A percentile compares a stretch with the other conserved stretches of the same genome.
These are phyloP conservation scores for Drosophila atripex DNA, from an alignment of 2,888 invertebrate species.

Conservation along the genomic window DNA sequence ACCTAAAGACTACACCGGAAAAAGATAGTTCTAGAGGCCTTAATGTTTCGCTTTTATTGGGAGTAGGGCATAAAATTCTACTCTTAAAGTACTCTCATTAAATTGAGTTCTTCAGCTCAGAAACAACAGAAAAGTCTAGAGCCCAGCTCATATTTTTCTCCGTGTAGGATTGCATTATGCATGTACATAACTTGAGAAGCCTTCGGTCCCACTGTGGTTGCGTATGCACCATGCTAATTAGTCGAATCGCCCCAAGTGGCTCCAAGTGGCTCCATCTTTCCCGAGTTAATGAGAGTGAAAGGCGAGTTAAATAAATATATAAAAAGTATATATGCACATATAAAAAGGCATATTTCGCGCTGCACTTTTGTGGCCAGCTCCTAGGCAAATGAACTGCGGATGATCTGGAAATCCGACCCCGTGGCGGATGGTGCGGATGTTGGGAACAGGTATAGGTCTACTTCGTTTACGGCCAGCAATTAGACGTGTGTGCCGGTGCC, in stretches of 20 bases:
- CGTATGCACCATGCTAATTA: slow-evolving; percentile 67
- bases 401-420: slow-evolving; percentile 25
- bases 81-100: no score
- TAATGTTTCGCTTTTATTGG: no score
- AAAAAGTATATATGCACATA: slow-evolving; percentile 2
- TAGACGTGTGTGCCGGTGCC: slow-evolving; percentile 13
- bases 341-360: slow-evolving; percentile 4
- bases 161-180: slow-evolving; percentile 65
- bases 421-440: slow-evolving; percentile 15
- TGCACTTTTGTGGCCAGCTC: slow-evolving; percentile 1
- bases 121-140: neutral
- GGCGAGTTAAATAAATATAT: slow-evolving; percentile 49
- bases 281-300: slow-evolving; percentile 67
- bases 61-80: no score
- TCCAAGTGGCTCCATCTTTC: slow-evolving; percentile 34
- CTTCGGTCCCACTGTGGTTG: slow-evolving; percentile 25
- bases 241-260: slow-evolving; percentile 57
- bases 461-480: slow-evolving; percentile 29
- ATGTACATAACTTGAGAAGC: slow-evolving; percentile 66
- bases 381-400: slow-evolving; percentile 21
- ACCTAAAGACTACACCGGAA: slow-evolving; percentile 7
- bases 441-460: slow-evolving; percentile 31
- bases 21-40: neutral
- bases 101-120: no score
- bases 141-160: neutral